These are phyloP conservation scores for Cyrtorhinus lividipennis DNA, from an alignment of 1,140 invertebrate species.

Conservation along the genomic window DNA sequence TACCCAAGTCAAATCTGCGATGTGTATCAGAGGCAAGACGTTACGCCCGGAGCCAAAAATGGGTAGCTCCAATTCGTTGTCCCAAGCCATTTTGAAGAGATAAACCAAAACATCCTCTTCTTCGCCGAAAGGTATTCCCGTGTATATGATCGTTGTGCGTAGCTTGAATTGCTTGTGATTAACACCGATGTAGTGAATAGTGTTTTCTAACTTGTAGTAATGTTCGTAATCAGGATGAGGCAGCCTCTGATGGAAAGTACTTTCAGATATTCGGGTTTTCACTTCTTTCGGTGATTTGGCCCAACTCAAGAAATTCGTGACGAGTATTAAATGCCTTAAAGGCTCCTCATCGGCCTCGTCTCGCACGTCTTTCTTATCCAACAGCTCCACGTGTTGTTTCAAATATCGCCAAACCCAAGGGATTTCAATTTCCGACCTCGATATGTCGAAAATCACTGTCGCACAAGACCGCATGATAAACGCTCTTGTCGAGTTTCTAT, in stretches of 20 bases:
- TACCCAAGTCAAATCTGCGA: constrained; percentile 1
- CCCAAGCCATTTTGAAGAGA: constrained; percentile 14
- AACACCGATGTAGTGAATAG: not conserved
- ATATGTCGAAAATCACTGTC: constrained; percentile 11
- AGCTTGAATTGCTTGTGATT: constrained; percentile 3
- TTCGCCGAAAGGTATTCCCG: constrained; percentile 14
- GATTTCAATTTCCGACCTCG: constrained; percentile 5
- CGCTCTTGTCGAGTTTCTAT: not conserved
- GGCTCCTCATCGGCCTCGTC: not conserved
- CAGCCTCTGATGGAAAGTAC: not conserved
- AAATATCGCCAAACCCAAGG: constrained; percentile 2
- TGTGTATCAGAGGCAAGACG: constrained; percentile 13
- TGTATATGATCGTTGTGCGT: constrained; percentile 6
- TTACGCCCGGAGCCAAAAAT: constrained; percentile 11
- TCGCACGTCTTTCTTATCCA: constrained; percentile 1
- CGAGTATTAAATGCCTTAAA: not conserved
- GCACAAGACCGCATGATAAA: constrained; percentile 4
- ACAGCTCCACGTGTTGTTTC: constrained; percentile 3
- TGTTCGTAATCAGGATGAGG: constrained; percentile 6
- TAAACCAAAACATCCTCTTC: constrained; percentile 23
- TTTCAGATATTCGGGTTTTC: not conserved
- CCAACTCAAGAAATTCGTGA: constrained; percentile 8
- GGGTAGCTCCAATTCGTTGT: constrained; percentile 8
- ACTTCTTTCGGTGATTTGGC: not conserved
- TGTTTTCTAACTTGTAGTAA: constrained; percentile 1